These are phyloP conservation scores for Halichoerus grypus DNA, from an alignment of 2,113 vertebrate species.

Conservation along the genomic window DNA sequence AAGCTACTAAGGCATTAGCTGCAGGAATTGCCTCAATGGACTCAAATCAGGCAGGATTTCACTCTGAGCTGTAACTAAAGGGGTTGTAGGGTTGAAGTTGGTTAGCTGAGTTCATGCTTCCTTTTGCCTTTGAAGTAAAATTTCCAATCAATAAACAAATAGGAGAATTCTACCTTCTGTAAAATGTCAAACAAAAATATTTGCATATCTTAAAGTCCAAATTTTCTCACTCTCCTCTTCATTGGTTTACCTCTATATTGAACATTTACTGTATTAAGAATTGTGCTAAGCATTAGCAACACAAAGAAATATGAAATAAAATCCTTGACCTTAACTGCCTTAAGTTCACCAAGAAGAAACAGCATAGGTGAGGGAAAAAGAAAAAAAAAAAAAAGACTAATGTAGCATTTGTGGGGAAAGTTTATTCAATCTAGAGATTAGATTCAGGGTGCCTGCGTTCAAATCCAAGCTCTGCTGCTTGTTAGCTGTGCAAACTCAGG, in stretches of 20 bases:
- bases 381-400: background rate
- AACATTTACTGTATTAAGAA: background rate
- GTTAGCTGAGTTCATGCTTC: background rate
- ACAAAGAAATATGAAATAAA: background rate
- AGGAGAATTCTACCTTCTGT: background rate
- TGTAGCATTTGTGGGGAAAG: background rate
- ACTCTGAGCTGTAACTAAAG: background rate
- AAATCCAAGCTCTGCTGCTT: background rate
- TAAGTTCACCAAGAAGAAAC: background rate
- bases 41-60: background rate
- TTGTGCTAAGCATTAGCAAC: background rate
- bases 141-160: background rate
- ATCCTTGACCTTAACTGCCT: background rate
- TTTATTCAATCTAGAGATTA: background rate
- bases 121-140: background rate
- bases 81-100: background rate
- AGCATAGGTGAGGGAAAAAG: background rate
- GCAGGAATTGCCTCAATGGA: background rate
- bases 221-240: background rate
- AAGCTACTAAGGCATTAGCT: background rate
- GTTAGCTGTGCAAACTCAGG: background rate
- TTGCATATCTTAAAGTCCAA: background rate
- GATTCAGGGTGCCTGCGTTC: background rate
- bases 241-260: background rate
- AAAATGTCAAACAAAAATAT: constrained; percentile 8